A percentile compares a stretch with the other conserved stretches of the same genome.
Evolutionary conservation across 2,113 vertebrate species (phyloP).

Genomic region (Dendropsophus ebraccatus): DNA sequence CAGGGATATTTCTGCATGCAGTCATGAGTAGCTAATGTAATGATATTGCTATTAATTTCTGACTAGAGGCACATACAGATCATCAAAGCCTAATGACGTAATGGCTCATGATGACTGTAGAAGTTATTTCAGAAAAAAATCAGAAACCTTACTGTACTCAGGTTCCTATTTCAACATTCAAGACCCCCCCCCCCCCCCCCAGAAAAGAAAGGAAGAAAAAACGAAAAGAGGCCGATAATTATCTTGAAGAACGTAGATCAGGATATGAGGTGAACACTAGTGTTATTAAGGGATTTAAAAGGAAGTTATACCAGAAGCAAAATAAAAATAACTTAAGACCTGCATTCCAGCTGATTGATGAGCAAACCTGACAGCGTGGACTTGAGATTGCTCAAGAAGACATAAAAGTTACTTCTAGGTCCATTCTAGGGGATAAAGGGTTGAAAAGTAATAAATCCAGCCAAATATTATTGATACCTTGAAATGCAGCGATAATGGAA

Average conservation of each 20-base stretch:
- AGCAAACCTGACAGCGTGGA: neutral
- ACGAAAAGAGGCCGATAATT: neutral
- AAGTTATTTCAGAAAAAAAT: neutral
- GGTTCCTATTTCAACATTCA: neutral
- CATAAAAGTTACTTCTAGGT: neutral
- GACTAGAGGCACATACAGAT: neutral
- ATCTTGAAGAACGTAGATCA: neutral
- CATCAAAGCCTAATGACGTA: neutral
- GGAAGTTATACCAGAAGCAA: neutral
- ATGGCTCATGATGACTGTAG: neutral
- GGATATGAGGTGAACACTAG: neutral
- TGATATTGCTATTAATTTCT: too few relatives aligned
- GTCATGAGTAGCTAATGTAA: too few relatives aligned
- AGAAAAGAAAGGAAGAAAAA: too few relatives aligned
- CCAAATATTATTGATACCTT: neutral
- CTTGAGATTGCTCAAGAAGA: conserved; percentile 2
- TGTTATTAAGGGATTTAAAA: conserved; percentile 26
- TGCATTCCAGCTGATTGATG: neutral
- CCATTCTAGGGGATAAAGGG: neutral
- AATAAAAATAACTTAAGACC: neutral
- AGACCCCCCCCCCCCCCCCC: neutral
- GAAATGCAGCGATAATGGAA: neutral
- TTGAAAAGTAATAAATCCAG: neutral
- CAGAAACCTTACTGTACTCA: neutral
- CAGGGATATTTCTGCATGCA: too few relatives aligned